Base-by-base conservation (phyloP, 2,888 invertebrate genomes). In the Lathronympha strigana region DNA sequence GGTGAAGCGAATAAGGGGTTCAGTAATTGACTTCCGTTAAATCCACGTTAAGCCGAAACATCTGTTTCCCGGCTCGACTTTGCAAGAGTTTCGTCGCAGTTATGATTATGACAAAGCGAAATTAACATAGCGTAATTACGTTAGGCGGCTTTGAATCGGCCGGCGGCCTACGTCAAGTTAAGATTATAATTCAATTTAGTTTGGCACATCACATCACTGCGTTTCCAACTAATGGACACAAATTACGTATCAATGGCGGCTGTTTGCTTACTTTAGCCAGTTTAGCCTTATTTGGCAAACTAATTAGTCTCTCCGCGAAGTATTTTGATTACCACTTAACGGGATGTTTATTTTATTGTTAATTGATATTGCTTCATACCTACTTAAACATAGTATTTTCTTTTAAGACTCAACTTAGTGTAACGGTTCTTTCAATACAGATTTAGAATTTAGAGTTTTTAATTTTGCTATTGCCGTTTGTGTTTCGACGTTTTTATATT, bases 61-160 rank as follows among this genome's bases (percentile, higher is more conserved):
- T 76, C 77, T 75, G 66, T 66, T 53, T 66, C 54, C 53, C 47
- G 47, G 47, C 69, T 70, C 71, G 76, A 76, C 71, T 68, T 72
- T 66, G 72, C 74, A 77, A 73, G 71, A 62, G 67, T 70, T 68
- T 63, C 63, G 71, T 61, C 71, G 70, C 69, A 73, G 72, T 69
- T 75, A 72, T 73, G 77, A 80, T 69, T 75, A 73, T 73, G 78
- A 80, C 78, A 81, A 79, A 76, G 72, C 71, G 36, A 74, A 81
- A 82, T 82, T 83, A 82, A 79, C 81, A 81, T 84, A 81, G 74
- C 69, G 72, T 80, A 83, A 83, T 83, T 80, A 74, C 72, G 76
- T 81, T 81, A 78, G 74, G 71, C 75, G 76, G 75, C 76, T 75
- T 77, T 72, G 76, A 75, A 74, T 76, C 71, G 76, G 81, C 81